phyloP scores from a whole-genome alignment of 1,140 invertebrate genomes.

The Nymphalis io region DNA sequence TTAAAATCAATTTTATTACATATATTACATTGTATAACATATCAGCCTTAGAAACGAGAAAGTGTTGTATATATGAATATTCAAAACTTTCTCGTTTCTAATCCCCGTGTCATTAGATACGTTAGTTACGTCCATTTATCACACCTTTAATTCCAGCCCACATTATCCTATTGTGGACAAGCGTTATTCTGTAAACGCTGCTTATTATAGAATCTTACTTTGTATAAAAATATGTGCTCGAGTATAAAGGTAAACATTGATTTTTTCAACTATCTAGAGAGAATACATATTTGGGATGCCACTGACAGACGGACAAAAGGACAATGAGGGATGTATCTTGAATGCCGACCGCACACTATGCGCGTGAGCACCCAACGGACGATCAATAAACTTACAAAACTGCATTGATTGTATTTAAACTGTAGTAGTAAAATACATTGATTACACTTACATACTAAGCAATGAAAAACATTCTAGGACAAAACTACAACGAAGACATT shows the following conservation, averaged over 20 bases:
- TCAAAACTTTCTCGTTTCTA: slow-evolving; percentile 39
- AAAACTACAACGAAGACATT: too few relatives aligned
- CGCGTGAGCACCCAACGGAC: slow-evolving; percentile 46
- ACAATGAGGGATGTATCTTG: slow-evolving; percentile 68
- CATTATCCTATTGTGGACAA: slow-evolving; percentile 68
- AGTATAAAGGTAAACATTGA: slow-evolving; percentile 80
- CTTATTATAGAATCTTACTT: slow-evolving; percentile 75
- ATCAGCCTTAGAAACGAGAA: too few relatives aligned
- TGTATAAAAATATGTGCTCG: slow-evolving; percentile 79
- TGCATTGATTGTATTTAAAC: slow-evolving; percentile 41
- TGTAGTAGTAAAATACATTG: slow-evolving; percentile 1
- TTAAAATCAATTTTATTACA: too few relatives aligned
- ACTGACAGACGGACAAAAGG: slow-evolving; percentile 70
- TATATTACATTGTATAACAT: too few relatives aligned
- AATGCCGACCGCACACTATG: slow-evolving; percentile 76
- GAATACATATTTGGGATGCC: slow-evolving; percentile 74
- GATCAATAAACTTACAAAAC: slow-evolving; percentile 40
- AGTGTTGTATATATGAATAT: not conserved
- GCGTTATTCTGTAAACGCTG: slow-evolving; percentile 78
- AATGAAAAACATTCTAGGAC: not conserved
- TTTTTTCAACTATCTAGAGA: slow-evolving; percentile 69
- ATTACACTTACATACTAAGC: not conserved
- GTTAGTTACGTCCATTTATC: slow-evolving; percentile 61
- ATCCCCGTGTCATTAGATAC: slow-evolving; percentile 24
- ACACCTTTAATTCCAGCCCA: slow-evolving; percentile 70